Percentiles rank a stretch among this genome's conserved stretches.
Evolutionary conservation across 2,888 invertebrate species (phyloP).

Genomic region (Parochlus steinenii): DNA sequence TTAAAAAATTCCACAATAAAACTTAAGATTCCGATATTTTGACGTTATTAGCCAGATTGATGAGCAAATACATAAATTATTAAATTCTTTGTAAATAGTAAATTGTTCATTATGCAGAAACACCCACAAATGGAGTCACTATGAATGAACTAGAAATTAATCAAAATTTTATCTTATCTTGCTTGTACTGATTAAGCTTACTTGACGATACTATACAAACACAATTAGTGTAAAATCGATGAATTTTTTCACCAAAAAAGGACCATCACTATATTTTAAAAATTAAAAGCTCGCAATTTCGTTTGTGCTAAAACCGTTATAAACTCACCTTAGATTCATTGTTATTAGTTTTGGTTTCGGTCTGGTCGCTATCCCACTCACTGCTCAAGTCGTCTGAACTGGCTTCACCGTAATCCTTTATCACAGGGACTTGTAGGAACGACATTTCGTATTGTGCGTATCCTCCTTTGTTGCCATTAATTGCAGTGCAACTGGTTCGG

Average conservation of each 20-base stretch:
- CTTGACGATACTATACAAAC: not conserved
- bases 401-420: constrained; percentile 72
- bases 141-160: no score
- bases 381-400: constrained; percentile 82
- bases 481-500: constrained; percentile 32
- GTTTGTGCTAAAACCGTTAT: no score
- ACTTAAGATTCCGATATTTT: no score
- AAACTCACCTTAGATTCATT: constrained; percentile 11
- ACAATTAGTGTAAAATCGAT: not conserved
- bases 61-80: no score
- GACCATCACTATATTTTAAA: not conserved
- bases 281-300: not conserved
- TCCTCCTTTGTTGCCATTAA: constrained; percentile 13
- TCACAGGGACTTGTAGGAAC: constrained; percentile 51
- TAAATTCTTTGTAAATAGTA: no score
- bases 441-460: constrained; percentile 69
- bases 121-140: no score
- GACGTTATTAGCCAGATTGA: no score
- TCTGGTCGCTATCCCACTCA: constrained; percentile 78
- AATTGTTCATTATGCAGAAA: no score
- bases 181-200: not conserved
- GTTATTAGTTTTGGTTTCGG: constrained; percentile 26
- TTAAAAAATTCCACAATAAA: no score
- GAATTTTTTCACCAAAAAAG: not conserved
- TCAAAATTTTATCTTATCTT: no score